Base-by-base conservation (phyloP, 2,797 vertebrate species). In the Danio kyathit region DNA sequence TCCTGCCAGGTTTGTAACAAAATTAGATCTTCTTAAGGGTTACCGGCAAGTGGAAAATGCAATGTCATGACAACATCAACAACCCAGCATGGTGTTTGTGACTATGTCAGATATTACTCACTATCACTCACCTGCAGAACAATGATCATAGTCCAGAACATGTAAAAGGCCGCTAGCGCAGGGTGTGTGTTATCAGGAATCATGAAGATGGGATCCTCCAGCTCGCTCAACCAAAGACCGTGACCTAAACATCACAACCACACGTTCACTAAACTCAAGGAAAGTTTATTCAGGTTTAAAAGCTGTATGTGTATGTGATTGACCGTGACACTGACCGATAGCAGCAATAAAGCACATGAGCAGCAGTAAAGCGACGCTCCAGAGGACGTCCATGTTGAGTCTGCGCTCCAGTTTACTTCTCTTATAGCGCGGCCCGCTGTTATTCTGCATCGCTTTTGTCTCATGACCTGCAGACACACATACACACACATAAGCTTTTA, bases 111-210 rank as follows among this genome's bases (percentile, higher is more conserved):
- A 21, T 54, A 7, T 40, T 46, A 5, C 19, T 46, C 21, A 43
- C 12, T 57, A 54, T 21, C 69, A 83, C 77, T 86, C 94, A 99
- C 98, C 97, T 99, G 98, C 48, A 99, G 88, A 57, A 99, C 93
- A 88, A 99, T 99, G 74, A 99, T 96, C 97, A 98, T 98, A 0
- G 97, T 98, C 97, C 96, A 99, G 89, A 99, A 99, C 88, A 97
- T 94, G 73, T 95, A 96, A 89, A 99, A 98, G 3, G 92, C 96
- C 72, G 95, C 95, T 80, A 98, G 73, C 0, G 83, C 14, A 48
- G 97, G 95, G 54, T 93, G 84, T 0, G 83, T 87, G 0, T 29
- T 94, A 44, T 89, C 88, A 14, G 92, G 93, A 3, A 95, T 90
- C 76, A 92, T 90, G 88, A 95, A 98, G 71, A 95, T 70, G 0